These are phyloP conservation scores for Lethenteron reissneri DNA, from an alignment of 2,113 vertebrate species.

Conservation along the genomic window DNA sequence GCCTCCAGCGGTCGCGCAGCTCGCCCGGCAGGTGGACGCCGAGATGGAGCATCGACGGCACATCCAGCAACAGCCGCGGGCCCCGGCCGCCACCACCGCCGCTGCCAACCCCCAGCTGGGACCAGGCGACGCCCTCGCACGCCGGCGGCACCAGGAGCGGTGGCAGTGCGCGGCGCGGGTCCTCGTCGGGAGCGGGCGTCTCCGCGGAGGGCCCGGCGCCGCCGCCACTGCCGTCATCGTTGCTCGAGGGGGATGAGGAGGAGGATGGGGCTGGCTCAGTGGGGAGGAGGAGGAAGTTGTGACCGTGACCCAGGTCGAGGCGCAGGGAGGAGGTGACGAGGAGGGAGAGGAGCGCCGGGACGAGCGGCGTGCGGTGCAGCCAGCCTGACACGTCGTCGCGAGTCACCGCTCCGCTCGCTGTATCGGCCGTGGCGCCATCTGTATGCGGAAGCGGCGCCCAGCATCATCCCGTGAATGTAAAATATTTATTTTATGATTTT, in stretches of 20 bases:
- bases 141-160: slow-evolving; percentile 30
- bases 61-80: slow-evolving; percentile 37
- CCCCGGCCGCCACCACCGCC: slow-evolving; percentile 24
- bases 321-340: slow-evolving; percentile 2
- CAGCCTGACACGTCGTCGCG: background rate
- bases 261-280: background rate
- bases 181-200: background rate
- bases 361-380: slow-evolving; percentile 1
- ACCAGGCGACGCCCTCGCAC: slow-evolving; percentile 27
- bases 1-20: slow-evolving; percentile 37
- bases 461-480: too few species aligned
- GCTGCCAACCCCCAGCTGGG: slow-evolving; percentile 20
- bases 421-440: too few species aligned
- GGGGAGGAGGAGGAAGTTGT: too few species aligned
- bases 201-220: too few species aligned
- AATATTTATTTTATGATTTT: too few species aligned
- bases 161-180: background rate
- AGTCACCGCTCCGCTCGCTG: too few species aligned
- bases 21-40: slow-evolving; percentile 34
- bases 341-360: background rate
- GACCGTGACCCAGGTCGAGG: background rate
- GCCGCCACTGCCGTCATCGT: too few species aligned
- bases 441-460: too few species aligned
- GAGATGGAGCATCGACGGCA: slow-evolving; percentile 46
- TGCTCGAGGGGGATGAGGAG: background rate